Evolutionary conservation across 2,888 invertebrate genomes (phyloP).

Genomic region (Morpho helenor): DNA sequence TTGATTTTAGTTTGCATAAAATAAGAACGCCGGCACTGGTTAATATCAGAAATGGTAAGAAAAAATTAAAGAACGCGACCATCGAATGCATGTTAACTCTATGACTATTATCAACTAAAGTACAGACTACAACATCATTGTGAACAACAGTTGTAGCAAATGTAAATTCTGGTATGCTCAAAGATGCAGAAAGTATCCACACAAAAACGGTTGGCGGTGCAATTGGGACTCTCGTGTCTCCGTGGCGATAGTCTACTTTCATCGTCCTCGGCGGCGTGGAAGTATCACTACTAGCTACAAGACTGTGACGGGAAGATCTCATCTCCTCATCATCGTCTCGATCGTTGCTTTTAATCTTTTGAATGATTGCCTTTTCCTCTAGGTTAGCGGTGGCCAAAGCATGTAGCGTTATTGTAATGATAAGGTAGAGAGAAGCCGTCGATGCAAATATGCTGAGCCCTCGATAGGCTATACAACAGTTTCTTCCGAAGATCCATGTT

Average conservation of each 20-base stretch:
- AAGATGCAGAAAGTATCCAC: conserved; percentile 78
- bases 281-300: conserved; percentile 68
- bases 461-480: conserved; percentile 72
- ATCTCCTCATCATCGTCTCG: conserved; percentile 65
- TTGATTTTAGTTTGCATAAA: conserved; percentile 50
- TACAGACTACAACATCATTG: conserved; percentile 62
- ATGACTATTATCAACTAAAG: conserved; percentile 72
- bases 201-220: conserved; percentile 75
- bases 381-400: conserved; percentile 76
- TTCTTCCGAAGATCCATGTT: conserved; percentile 72
- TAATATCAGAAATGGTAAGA: conserved; percentile 59
- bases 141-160: conserved; percentile 68
- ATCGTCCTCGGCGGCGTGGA: conserved; percentile 72
- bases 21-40: conserved; percentile 45
- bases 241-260: conserved; percentile 74
- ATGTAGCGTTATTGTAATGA: conserved; percentile 78
- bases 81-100: conserved; percentile 61
- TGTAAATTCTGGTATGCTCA: conserved; percentile 80
- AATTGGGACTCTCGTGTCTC: conserved; percentile 64
- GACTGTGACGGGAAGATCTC: conserved; percentile 66
- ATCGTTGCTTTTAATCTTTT: conserved; percentile 50
- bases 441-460: conserved; percentile 77
- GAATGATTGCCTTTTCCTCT: conserved; percentile 55
- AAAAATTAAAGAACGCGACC: conserved; percentile 59
- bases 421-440: conserved; percentile 76